Base-by-base conservation (phyloP, 2,888 invertebrate species). In the Trypoxylon attenuatum region DNA sequence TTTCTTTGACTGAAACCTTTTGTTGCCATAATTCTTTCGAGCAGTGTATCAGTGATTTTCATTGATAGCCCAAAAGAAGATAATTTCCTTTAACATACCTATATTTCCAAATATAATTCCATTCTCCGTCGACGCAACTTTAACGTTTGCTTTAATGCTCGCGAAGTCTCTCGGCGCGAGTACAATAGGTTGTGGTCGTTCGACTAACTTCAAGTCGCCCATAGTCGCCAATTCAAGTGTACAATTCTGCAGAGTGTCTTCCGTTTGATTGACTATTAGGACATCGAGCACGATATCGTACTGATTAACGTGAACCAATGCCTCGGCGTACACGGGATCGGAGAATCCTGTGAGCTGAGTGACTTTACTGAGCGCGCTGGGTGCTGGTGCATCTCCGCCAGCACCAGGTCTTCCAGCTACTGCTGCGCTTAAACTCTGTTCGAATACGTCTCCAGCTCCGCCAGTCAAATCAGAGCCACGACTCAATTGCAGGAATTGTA, bases 91-190 rank as follows among this genome's bases (percentile, higher is more conserved):
- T 19, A 41, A 39, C 73, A 88, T 80, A 94, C 96, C 96, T 77
- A 99, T 99, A 86, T 99, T 99, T 62, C 99, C 99, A 89, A 99
- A 99, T 79, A 99, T 99, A 77, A 99, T 97, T 60, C 99, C 99
- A 88, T 99, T 99, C 89, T 99, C 99, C 0, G 99, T 99, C 10
- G 98, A 99, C 0, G 99, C 97, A n/a, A 98, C 97, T 88, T 99
- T 99, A 39, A 99, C 97, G 84, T 97, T 98, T 5, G 99, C 99
- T 88, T 98, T 98, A 82, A 99, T 99, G 86, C 98, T 96, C 82
- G 97, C 96, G 88, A 96, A 99, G 89, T 99, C 99, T 80, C 97
- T 91, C 0, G 99, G 98, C 3, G 97, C 99, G 75, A 99, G 89
- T 52, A 99, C 98, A 52, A 98, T 93, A 0, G 97, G 95, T 80